phyloP scores from a whole-genome alignment of 2,113 vertebrate genomes.

The Anthoscopus minutus region DNA sequence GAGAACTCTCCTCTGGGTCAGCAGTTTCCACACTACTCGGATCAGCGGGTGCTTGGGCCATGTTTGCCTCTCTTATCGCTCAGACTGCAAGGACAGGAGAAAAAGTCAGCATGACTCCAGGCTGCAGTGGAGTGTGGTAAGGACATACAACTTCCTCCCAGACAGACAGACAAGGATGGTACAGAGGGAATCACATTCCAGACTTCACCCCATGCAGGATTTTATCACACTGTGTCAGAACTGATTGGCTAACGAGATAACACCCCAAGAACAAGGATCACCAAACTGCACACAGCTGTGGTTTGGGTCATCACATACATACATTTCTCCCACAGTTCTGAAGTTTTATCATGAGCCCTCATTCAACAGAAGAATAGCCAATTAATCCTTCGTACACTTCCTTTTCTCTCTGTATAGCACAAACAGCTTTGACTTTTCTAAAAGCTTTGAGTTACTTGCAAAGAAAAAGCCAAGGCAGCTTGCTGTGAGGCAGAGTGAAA shows the following conservation, averaged over 20 bases:
- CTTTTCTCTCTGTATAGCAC: not conserved
- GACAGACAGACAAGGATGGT: not conserved
- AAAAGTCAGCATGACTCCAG: slow-evolving; percentile 10
- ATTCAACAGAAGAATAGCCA: not conserved
- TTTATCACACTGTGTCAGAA: not conserved
- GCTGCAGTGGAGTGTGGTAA: not conserved
- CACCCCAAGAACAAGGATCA: rapidly evolving
- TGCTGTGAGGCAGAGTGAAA: not conserved
- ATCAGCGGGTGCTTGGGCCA: slow-evolving; percentile 85
- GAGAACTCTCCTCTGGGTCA: slow-evolving; percentile 89
- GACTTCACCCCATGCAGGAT: not conserved
- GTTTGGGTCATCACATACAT: not conserved
- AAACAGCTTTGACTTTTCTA: not conserved
- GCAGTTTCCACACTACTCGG: slow-evolving; percentile 66
- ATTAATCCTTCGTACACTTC: not conserved
- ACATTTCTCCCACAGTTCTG: not conserved
- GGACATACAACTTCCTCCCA: not conserved
- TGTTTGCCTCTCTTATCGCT: slow-evolving; percentile 63
- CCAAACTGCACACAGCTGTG: rapidly evolving
- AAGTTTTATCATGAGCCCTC: not conserved
- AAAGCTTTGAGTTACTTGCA: not conserved
- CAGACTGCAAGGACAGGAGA: slow-evolving; percentile 56
- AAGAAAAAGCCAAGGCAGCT: not conserved
- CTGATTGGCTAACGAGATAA: not conserved
- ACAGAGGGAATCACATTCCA: not conserved